Percentiles rank a stretch among this genome's conserved stretches.
Conservation (phyloP, 1,140 invertebrate species). For the Camponotus pennsylvanicus region DNA sequence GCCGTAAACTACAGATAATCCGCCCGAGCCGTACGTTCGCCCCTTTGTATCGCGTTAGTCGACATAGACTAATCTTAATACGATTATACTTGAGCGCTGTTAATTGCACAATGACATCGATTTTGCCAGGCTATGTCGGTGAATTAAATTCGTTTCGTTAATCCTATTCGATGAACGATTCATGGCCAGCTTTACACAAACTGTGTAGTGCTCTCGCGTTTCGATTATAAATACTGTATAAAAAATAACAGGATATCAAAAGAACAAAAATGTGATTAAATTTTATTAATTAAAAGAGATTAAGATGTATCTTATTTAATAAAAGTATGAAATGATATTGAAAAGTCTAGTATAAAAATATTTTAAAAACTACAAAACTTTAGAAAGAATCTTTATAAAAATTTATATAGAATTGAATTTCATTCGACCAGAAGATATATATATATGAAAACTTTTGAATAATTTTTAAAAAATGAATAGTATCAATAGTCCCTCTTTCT, state of each 20-base stretch:
- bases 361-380: neutral
- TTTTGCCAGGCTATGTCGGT: conserved; percentile 53
- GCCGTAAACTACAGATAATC: conserved; percentile 31
- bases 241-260: neutral
- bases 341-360: neutral
- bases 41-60: conserved; percentile 54
- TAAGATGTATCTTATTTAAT: neutral
- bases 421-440: neutral
- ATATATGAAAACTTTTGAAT: neutral
- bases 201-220: neutral
- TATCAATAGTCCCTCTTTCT: neutral
- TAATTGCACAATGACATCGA: conserved; percentile 66
- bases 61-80: conserved; percentile 49
- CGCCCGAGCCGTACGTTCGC: neutral
- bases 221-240: neutral
- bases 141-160: conserved; percentile 60
- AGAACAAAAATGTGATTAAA: neutral
- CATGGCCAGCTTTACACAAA: conserved; percentile 16
- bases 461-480: neutral
- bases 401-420: neutral
- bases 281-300: neutral
- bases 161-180: conserved; percentile 63
- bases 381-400: neutral
- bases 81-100: conserved; percentile 35
- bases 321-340: neutral